Evolutionary conservation across 2,113 vertebrate genomes (phyloP).

Genomic region (Pogona vitticeps): DNA sequence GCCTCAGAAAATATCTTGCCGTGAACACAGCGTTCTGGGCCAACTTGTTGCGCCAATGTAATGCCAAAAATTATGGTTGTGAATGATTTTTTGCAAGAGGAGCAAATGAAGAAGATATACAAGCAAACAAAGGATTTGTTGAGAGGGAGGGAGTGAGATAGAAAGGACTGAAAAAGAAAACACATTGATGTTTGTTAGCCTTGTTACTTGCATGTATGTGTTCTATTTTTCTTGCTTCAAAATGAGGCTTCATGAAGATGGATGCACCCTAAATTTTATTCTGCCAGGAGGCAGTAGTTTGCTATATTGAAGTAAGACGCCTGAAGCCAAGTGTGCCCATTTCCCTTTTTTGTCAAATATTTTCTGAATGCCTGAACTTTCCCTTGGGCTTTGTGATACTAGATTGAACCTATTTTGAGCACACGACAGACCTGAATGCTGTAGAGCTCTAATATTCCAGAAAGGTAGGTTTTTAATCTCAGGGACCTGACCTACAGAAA

Average conservation of each 20-base stretch:
- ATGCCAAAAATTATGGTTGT: not conserved
- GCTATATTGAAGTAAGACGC: not conserved
- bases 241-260: not conserved
- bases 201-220: too few relatives aligned
- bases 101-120: not conserved
- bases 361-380: not conserved
- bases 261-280: not conserved
- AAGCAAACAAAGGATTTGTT: too few relatives aligned
- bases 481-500: not conserved
- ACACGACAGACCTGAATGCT: not conserved
- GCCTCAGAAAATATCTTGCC: too few relatives aligned
- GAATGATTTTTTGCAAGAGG: not conserved
- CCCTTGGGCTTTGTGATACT: not conserved
- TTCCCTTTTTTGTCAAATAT: not conserved
- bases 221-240: too few relatives aligned
- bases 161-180: too few relatives aligned
- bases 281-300: not conserved
- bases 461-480: not conserved
- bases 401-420: not conserved
- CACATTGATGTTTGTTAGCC: too few relatives aligned
- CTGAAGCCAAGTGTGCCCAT: not conserved
- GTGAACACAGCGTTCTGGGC: not conserved
- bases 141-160: too few relatives aligned
- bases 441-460: not conserved
- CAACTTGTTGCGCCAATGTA: too few relatives aligned